A percentile compares a stretch with the other conserved stretches of the same genome.
These are phyloP conservation scores for Canis aureus DNA, from an alignment of 2,113 vertebrate species.

Conservation along the genomic window DNA sequence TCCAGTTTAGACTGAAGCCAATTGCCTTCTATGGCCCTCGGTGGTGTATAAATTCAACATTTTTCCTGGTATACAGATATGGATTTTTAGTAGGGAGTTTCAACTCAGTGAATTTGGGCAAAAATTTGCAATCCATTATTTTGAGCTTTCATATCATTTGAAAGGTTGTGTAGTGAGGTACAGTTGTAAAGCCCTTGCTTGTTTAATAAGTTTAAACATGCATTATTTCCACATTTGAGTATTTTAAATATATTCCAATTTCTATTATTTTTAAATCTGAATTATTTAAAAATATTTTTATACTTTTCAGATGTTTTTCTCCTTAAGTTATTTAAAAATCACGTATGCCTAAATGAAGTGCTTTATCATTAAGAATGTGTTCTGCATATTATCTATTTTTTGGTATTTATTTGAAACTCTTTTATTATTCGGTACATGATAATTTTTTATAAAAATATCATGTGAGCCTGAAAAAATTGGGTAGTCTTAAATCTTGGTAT, in stretches of 20 bases:
- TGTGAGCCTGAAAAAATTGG: background rate
- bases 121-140: background rate
- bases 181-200: background rate
- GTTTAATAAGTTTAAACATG: background rate
- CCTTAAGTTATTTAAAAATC: conserved; percentile 21
- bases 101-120: background rate
- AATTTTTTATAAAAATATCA: background rate
- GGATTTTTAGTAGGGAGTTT: conserved; percentile 7
- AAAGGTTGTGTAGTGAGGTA: background rate
- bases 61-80: background rate
- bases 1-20: background rate
- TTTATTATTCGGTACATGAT: background rate
- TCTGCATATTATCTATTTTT: background rate
- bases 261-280: background rate
- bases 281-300: conserved; percentile 15
- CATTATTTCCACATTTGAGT: background rate
- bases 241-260: background rate
- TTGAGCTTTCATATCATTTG: background rate
- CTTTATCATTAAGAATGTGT: background rate
- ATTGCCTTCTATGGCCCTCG: background rate
- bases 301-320: background rate
- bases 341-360: background rate
- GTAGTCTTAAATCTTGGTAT: background rate
- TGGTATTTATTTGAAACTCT: conserved; percentile 18
- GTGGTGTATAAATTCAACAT: background rate